A percentile compares a stretch with the other conserved stretches of the same genome.
phyloP scores from a whole-genome alignment of 2,797 vertebrate genomes.

The Cynopterus sphinx region DNA sequence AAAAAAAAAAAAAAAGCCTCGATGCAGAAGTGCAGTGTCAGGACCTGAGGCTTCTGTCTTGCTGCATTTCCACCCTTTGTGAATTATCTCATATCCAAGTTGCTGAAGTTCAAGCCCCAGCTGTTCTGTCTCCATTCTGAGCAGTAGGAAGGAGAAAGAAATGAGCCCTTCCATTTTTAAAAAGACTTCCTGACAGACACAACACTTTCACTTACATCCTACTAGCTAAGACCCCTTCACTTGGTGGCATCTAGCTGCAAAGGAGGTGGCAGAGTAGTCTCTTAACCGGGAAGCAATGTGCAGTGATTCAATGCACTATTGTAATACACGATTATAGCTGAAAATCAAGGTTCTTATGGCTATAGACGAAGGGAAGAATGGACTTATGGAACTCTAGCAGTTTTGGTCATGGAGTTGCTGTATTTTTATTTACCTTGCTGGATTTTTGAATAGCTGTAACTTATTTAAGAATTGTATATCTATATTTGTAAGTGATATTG shows the following conservation, averaged over 20 bases:
- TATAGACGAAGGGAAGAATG: neutral
- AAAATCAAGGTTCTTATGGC: neutral
- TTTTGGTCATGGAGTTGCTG: conserved; percentile 16
- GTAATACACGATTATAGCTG: neutral
- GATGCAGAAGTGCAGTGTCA: neutral
- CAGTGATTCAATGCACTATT: no score
- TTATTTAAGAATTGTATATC: conserved; percentile 24
- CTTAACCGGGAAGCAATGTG: neutral
- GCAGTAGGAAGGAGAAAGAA: neutral
- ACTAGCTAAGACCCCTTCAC: neutral
- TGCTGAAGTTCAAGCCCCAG: neutral
- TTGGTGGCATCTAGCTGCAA: neutral
- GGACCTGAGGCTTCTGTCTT: neutral
- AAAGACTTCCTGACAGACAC: neutral
- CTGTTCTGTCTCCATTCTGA: neutral
- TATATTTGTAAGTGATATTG: neutral
- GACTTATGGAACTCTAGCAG: neutral
- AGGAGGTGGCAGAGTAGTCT: neutral
- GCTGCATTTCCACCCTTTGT: neutral
- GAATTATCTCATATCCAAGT: neutral
- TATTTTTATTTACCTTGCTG: neutral
- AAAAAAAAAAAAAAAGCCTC: neutral
- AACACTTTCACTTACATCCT: neutral
- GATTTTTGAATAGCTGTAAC: conserved; percentile 1
- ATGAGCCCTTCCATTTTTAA: neutral